phyloP scores from a whole-genome alignment of 2,113 vertebrate species.

The Xenus cinereus region DNA sequence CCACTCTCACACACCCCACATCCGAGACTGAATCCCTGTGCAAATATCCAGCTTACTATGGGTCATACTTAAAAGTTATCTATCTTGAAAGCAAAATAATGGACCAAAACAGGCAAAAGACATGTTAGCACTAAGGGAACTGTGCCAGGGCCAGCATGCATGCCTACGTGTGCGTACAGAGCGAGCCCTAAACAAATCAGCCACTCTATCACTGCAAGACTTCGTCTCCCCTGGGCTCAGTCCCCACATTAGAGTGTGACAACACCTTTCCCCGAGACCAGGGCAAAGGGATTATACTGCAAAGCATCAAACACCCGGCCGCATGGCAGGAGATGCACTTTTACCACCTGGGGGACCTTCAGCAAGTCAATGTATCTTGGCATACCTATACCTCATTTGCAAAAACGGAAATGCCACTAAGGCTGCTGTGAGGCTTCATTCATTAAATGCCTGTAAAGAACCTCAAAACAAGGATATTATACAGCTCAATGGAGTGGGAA shows the following conservation, averaged over 20 bases:
- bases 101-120: not conserved
- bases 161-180: rapidly evolving
- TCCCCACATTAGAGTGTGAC: not conserved
- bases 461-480: not conserved
- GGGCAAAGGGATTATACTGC: not conserved
- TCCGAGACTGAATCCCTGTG: not conserved
- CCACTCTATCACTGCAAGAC: not conserved
- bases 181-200: not conserved
- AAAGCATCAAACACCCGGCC: not conserved
- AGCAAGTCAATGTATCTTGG: not conserved
- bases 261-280: not conserved
- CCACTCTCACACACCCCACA: rapidly evolving
- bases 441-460: not conserved
- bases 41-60: not conserved
- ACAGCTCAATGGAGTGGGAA: not conserved
- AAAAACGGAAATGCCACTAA: not conserved
- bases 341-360: not conserved
- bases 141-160: not conserved
- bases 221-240: not conserved
- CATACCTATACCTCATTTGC: not conserved
- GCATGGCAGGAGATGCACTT: not conserved
- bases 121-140: not conserved
- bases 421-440: not conserved
- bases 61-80: not conserved
- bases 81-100: not conserved